phyloP scores from a whole-genome alignment of 1,140 invertebrate species.

The Lycorma delicatula region DNA sequence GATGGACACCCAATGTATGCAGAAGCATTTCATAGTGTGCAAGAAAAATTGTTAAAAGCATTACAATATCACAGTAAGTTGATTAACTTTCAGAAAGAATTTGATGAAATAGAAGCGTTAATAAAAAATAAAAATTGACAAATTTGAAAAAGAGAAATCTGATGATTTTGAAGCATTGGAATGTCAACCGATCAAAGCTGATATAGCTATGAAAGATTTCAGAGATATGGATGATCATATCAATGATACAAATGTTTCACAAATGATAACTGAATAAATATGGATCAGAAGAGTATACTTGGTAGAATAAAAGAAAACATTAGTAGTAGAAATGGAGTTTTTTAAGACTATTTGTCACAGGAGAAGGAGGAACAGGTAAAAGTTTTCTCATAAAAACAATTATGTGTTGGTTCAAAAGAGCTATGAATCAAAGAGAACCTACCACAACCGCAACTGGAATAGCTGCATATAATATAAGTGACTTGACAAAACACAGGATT shows the following conservation, averaged over 20 bases:
- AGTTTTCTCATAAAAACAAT: not conserved
- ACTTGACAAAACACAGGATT: not conserved
- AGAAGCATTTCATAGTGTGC: constrained; percentile 22
- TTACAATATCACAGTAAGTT: constrained; percentile 11
- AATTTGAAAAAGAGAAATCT: not conserved
- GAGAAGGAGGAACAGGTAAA: no score
- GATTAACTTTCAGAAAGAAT: not conserved
- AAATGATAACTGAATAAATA: not conserved
- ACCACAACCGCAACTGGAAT: not conserved
- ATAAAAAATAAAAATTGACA: not conserved
- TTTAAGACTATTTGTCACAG: not conserved
- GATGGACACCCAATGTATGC: constrained; percentile 20
- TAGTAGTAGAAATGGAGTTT: not conserved
- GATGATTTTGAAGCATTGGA: not conserved
- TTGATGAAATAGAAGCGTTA: not conserved
- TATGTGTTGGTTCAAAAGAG: not conserved
- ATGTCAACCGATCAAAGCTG: not conserved
- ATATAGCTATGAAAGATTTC: not conserved
- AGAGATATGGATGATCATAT: not conserved
- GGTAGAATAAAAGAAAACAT: not conserved
- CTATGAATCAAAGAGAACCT: not conserved
- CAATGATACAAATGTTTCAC: not conserved
- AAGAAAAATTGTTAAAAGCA: constrained; percentile 19
- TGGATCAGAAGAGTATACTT: not conserved
- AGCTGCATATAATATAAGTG: not conserved